phyloP scores from a whole-genome alignment of 2,113 vertebrate genomes.

The Calypte anna region DNA sequence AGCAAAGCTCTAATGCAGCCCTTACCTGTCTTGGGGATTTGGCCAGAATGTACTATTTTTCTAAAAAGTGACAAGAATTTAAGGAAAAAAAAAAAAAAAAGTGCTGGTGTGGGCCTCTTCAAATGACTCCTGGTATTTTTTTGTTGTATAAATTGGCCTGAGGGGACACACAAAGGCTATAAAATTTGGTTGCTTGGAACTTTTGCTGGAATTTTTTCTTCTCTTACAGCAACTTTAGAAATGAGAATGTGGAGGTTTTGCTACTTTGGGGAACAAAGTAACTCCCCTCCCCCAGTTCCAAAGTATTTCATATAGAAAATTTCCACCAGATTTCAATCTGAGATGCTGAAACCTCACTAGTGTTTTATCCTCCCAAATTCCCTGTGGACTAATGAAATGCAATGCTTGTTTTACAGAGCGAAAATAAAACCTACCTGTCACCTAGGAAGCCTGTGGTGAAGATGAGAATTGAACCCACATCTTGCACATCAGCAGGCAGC shows the following conservation, averaged over 20 bases:
- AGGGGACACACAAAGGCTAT: fast-evolving
- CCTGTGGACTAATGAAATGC: background rate
- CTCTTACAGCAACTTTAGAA: background rate
- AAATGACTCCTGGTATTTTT: background rate
- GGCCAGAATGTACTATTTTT: background rate
- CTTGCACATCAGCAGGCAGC: background rate
- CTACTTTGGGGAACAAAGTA: background rate
- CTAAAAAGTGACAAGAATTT: background rate
- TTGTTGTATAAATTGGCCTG: background rate
- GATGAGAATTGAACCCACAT: background rate
- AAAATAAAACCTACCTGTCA: background rate
- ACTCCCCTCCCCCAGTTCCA: fast-evolving
- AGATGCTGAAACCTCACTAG: background rate
- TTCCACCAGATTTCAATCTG: background rate
- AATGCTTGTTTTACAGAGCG: background rate
- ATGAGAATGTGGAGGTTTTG: background rate
- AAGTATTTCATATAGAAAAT: background rate
- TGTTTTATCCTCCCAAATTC: background rate
- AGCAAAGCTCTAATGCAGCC: background rate
- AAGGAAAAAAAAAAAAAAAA: too few species aligned
- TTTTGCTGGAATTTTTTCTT: background rate
- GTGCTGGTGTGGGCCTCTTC: background rate
- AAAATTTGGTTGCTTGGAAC: background rate
- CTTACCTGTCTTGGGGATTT: background rate
- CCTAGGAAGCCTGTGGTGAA: background rate